phyloP scores from a whole-genome alignment of 2,888 invertebrate genomes.

The Vanessa cardui region DNA sequence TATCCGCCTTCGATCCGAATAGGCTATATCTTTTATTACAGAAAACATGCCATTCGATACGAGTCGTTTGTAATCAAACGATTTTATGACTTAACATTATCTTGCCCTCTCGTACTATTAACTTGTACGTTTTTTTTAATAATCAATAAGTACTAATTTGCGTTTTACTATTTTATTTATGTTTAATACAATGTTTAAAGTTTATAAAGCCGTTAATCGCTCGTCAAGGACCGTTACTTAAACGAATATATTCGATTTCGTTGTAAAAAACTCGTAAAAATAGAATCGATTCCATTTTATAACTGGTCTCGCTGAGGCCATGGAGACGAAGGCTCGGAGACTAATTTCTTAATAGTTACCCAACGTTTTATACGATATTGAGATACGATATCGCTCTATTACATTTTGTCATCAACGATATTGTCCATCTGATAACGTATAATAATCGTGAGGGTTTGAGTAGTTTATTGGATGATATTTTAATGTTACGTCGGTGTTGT shows the following conservation, averaged over 20 bases:
- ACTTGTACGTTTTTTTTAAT: conserved; percentile 13
- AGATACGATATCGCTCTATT: too few species aligned
- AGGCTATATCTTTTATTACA: not conserved
- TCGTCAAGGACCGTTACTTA: conserved; percentile 27
- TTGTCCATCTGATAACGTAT: too few species aligned
- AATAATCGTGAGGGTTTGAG: too few species aligned
- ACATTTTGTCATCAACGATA: too few species aligned
- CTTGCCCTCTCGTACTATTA: conserved; percentile 8
- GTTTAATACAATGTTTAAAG: conserved; percentile 23
- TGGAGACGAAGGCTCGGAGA: not conserved
- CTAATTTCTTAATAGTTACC: too few species aligned
- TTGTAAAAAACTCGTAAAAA: conserved; percentile 4
- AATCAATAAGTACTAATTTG: conserved; percentile 20
- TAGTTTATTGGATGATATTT: too few species aligned
- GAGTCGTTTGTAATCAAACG: conserved; percentile 18
- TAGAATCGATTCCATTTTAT: not conserved
- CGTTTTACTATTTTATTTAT: conserved; percentile 30
- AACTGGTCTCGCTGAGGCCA: not conserved
- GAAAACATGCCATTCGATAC: conserved; percentile 10
- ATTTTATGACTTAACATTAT: conserved; percentile 27
- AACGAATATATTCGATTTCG: conserved; percentile 9
- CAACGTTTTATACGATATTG: too few species aligned
- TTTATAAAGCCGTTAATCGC: conserved; percentile 21
- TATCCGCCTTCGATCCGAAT: too few species aligned
- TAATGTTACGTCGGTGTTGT: too few species aligned